phyloP scores from a whole-genome alignment of 1,140 invertebrate species.

The Zophobas morio region DNA sequence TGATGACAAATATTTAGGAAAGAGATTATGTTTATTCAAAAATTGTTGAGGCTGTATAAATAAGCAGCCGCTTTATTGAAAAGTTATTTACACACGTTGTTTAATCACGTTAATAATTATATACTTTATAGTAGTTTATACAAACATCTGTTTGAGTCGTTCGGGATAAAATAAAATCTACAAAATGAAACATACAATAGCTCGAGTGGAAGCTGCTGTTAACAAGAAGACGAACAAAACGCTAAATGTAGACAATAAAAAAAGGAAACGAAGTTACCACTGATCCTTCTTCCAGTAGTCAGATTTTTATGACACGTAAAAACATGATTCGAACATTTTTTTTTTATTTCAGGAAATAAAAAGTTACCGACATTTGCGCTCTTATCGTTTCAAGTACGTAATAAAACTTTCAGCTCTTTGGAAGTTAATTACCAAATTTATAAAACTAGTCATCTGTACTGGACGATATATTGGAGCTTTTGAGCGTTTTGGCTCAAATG shows the following conservation, averaged over 20 bases:
- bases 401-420: background rate
- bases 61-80: constrained; percentile 21
- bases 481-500: background rate
- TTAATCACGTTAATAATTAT: constrained; percentile 34
- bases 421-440: constrained; percentile 12
- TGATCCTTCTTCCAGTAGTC: constrained; percentile 4
- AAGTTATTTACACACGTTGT: constrained; percentile 18
- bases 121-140: constrained; percentile 1
- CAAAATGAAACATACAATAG: background rate
- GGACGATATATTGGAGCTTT: constrained; percentile 3
- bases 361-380: background rate
- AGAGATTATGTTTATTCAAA: constrained; percentile 36
- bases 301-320: constrained; percentile 6
- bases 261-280: constrained; percentile 3
- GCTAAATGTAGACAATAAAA: constrained; percentile 6
- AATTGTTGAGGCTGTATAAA: constrained; percentile 19
- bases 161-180: background rate
- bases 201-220: background rate
- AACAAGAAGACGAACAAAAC: constrained; percentile 14
- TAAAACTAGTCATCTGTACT: too few species aligned
- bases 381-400: background rate
- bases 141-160: too few species aligned
- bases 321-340: background rate
- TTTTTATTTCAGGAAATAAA: background rate
- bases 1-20: constrained; percentile 32